Percentiles rank a stretch among this genome's conserved stretches.
These are phyloP conservation scores for Lytechinus pictus DNA, from an alignment of 35 echinoderm and acorn worm genomes.

Conservation along the genomic window DNA sequence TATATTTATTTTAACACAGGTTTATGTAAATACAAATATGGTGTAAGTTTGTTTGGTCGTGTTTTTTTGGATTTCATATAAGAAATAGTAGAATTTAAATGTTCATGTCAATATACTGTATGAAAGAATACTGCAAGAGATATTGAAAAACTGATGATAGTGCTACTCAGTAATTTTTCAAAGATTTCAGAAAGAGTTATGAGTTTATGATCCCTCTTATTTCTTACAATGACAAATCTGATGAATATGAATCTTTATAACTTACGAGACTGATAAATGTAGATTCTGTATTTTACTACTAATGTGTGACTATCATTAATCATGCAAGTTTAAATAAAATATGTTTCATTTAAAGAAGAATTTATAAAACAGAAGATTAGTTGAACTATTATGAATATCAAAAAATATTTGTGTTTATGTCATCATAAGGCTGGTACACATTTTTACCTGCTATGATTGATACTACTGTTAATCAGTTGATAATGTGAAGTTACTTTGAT, in stretches of 20 bases:
- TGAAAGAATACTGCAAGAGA: not conserved
- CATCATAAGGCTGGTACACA: not conserved
- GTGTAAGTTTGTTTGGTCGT: not conserved
- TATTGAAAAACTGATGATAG: not conserved
- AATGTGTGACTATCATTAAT: not conserved
- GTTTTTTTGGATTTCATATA: not conserved
- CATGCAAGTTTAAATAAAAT: not conserved
- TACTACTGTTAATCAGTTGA: not conserved
- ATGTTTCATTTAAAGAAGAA: not conserved
- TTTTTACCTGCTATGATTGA: not conserved
- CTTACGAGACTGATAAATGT: not conserved
- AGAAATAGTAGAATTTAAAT: not conserved
- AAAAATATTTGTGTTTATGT: not conserved
- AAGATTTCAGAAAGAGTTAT: not conserved
- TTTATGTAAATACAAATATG: not conserved
- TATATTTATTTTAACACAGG: not conserved
- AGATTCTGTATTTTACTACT: not conserved
- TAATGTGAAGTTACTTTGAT: not conserved
- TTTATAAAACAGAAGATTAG: not conserved
- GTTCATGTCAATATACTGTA: not conserved
- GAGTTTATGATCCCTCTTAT: no score
- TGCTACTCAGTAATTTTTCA: not conserved
- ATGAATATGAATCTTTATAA: no score
- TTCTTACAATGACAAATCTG: no score
- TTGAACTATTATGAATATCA: not conserved